These are phyloP conservation scores for Schizopygopsis pylzovi DNA, from an alignment of 2,797 vertebrate species.

Conservation along the genomic window DNA sequence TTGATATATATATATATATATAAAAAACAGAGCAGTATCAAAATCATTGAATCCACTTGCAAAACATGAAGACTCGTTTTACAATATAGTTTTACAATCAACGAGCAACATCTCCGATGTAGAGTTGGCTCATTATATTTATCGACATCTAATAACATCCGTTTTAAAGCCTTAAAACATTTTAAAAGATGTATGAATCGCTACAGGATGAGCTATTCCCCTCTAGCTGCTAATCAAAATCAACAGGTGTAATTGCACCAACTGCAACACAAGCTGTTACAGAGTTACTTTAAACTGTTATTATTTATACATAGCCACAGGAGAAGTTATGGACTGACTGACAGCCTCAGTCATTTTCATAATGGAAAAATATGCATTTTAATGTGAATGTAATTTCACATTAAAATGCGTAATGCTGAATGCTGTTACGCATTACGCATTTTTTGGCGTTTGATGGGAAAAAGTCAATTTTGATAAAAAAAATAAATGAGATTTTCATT, in stretches of 20 bases:
- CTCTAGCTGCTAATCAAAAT: constrained; percentile 1
- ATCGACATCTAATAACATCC: neutral
- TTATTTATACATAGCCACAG: neutral
- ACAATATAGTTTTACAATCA: neutral
- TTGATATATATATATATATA: neutral
- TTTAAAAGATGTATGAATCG: neutral
- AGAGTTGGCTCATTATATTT: neutral
- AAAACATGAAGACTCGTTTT: neutral
- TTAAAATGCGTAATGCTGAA: neutral
- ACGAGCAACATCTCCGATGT: neutral
- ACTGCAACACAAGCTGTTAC: neutral
- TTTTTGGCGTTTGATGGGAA: neutral
- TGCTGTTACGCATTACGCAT: neutral
- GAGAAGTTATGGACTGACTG: neutral
- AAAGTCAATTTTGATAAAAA: neutral
- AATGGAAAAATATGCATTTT: neutral
- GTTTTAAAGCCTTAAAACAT: neutral
- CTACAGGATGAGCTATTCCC: neutral
- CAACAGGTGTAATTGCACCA: constrained; percentile 71
- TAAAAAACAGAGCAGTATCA: neutral
- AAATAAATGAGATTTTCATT: too few species aligned
- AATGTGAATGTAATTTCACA: neutral
- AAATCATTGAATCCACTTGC: neutral
- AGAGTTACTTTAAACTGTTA: neutral
- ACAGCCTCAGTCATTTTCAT: neutral